phyloP scores from a whole-genome alignment of 2,113 vertebrate genomes.

The Prionailurus bengalensis region DNA sequence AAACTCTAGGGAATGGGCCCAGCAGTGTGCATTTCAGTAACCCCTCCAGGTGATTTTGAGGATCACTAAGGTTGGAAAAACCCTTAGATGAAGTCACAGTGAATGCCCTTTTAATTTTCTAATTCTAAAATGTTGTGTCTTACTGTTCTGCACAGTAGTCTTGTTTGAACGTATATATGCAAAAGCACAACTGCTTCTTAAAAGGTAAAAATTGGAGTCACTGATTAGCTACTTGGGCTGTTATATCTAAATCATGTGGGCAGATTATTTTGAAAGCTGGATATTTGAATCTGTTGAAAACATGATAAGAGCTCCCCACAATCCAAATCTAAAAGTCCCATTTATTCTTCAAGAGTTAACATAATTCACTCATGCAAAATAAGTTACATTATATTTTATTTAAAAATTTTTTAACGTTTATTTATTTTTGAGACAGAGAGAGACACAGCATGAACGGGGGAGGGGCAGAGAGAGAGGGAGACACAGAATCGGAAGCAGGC shows the following conservation, averaged over 20 bases:
- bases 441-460: too few relatives aligned
- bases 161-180: neutral
- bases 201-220: neutral
- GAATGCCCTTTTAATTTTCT: neutral
- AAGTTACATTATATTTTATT: neutral
- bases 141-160: neutral
- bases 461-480: too few relatives aligned
- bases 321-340: neutral
- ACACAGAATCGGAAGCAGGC: too few relatives aligned
- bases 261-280: slow-evolving; percentile 39
- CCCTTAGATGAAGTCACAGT: neutral
- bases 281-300: neutral
- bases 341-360: neutral
- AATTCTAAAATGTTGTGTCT: neutral
- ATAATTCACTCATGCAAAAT: neutral
- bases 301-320: neutral
- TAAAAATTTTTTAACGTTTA: too few relatives aligned
- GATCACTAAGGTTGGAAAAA: neutral
- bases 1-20: neutral
- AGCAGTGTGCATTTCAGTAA: neutral
- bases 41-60: neutral
- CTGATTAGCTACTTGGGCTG: neutral
- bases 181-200: neutral
- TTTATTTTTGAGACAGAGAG: too few relatives aligned
- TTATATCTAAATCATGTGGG: neutral